Conservation (phyloP, 2,888 invertebrate species). For the Himalopsyche japonica region DNA sequence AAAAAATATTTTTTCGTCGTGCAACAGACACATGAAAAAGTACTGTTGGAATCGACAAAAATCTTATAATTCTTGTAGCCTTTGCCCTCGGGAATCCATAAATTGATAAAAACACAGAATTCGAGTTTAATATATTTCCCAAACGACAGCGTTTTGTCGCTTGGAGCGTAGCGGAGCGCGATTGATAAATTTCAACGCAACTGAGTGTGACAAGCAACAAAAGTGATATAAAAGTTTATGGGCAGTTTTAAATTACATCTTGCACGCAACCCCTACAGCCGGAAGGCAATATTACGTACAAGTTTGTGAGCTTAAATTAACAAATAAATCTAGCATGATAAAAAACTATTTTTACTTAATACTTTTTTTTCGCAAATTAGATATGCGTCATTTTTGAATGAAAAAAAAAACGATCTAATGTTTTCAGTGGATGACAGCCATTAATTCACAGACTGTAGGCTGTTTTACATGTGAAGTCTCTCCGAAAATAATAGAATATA, state of each 20-base stretch:
- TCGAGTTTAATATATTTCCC: neutral
- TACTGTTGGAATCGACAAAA: neutral
- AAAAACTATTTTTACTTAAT: too few relatives aligned
- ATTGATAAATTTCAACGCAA: neutral
- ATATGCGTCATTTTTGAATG: too few relatives aligned
- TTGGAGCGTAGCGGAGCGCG: neutral
- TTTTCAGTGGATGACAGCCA: too few relatives aligned
- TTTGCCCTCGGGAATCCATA: neutral
- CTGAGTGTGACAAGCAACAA: neutral
- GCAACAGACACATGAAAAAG: neutral
- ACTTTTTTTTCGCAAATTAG: too few relatives aligned
- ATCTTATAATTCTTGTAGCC: neutral
- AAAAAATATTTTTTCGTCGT: neutral
- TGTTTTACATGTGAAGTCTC: too few relatives aligned
- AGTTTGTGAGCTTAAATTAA: too few relatives aligned
- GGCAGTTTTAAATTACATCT: neutral
- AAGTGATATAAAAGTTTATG: neutral
- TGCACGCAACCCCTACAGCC: neutral
- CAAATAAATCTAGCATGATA: too few relatives aligned
- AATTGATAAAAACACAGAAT: neutral
- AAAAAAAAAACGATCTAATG: too few relatives aligned
- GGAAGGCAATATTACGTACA: too few relatives aligned
- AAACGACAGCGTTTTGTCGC: neutral
- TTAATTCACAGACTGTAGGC: too few relatives aligned
- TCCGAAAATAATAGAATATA: too few relatives aligned